Conservation (phyloP, 2,888 invertebrate genomes). For the Pandemis heparana region DNA sequence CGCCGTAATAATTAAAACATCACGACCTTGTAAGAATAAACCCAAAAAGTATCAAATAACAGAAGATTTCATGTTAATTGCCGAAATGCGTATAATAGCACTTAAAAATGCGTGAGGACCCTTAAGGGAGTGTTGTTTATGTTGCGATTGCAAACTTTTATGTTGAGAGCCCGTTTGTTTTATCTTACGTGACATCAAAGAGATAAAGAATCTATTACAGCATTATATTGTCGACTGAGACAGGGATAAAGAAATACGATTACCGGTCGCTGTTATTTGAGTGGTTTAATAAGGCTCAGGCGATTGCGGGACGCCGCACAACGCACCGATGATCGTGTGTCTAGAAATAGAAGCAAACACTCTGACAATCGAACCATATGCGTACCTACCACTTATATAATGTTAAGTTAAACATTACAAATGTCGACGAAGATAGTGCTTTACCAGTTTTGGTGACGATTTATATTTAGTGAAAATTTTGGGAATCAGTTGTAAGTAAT, state of each 20-base stretch:
- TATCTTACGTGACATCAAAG: slow-evolving; percentile 28
- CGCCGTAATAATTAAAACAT: not conserved
- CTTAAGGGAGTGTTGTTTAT: slow-evolving; percentile 35
- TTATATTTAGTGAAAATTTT: not conserved
- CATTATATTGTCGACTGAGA: slow-evolving; percentile 11
- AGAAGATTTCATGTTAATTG: slow-evolving; percentile 26
- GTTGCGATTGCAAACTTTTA: slow-evolving; percentile 30
- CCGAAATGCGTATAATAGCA: slow-evolving; percentile 30
- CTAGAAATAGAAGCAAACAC: not conserved
- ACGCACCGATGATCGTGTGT: not conserved
- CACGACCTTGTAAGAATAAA: not conserved
- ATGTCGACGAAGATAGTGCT: not conserved
- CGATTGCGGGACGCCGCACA: not conserved
- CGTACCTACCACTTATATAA: too few species aligned
- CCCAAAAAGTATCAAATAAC: slow-evolving; percentile 25
- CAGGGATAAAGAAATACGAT: slow-evolving; percentile 14
- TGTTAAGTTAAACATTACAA: too few species aligned
- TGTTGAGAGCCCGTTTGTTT: slow-evolving; percentile 24
- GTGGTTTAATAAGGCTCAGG: slow-evolving; percentile 9
- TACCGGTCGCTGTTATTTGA: slow-evolving; percentile 5
- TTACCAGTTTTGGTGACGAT: too few species aligned
- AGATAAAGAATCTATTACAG: slow-evolving; percentile 12
- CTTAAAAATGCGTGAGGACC: slow-evolving; percentile 29
- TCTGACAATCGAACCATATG: not conserved
- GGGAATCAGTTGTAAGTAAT: too few species aligned